phyloP scores from a whole-genome alignment of 2,797 vertebrate genomes.

The Psittacula echo region DNA sequence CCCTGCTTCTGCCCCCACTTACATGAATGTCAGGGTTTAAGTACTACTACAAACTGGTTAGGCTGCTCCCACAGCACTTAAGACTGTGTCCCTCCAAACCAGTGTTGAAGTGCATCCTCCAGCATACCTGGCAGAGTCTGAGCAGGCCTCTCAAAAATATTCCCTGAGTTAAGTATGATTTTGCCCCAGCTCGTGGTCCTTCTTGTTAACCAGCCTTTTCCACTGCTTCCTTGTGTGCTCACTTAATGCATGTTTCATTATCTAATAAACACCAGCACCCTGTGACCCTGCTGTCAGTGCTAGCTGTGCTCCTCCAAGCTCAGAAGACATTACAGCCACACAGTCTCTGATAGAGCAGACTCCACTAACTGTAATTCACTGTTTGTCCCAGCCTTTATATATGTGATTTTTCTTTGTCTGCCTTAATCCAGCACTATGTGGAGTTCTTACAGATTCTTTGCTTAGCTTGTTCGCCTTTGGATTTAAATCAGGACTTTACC shows the following conservation, averaged over 20 bases:
- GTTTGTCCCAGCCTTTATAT: neutral
- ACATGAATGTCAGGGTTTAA: neutral
- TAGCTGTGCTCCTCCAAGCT: conserved; percentile 20
- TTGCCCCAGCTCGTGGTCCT: neutral
- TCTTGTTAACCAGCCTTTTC: neutral
- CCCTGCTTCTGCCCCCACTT: neutral
- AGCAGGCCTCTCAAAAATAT: neutral
- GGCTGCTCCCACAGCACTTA: neutral
- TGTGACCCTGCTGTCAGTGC: neutral
- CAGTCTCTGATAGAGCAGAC: neutral
- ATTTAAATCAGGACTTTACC: conserved; percentile 25
- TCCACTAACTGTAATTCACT: conserved; percentile 1
- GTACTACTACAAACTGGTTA: neutral
- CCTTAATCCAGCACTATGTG: neutral
- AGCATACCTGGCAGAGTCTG: neutral
- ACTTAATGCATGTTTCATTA: neutral
- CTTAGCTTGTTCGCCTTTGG: neutral
- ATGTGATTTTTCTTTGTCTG: conserved; percentile 1
- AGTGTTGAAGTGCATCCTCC: neutral
- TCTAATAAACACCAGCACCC: neutral
- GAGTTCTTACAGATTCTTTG: neutral
- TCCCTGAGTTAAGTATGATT: neutral
- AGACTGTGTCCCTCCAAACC: neutral
- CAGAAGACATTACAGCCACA: neutral
- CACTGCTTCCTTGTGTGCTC: neutral